Evolutionary conservation across 2,888 invertebrate species (phyloP).

Genomic region (Cetonia aurata): DNA sequence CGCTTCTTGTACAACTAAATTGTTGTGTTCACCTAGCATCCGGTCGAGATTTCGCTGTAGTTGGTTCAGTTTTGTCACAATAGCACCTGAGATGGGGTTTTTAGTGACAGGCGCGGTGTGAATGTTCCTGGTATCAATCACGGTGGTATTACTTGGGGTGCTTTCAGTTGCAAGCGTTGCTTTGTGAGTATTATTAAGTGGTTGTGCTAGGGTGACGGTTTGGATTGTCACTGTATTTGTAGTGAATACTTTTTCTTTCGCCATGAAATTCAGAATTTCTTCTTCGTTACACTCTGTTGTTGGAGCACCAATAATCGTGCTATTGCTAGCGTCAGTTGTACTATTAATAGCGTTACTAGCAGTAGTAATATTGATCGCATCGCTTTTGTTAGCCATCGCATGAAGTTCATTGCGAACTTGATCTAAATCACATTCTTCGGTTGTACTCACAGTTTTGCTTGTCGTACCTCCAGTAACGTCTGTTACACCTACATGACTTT

Average conservation of each 20-base stretch:
- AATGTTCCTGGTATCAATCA: not conserved
- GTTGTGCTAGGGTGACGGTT: too few relatives aligned
- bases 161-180: not conserved
- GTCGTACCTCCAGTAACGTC: not conserved
- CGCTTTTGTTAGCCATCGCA: not conserved
- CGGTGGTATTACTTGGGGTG: not conserved
- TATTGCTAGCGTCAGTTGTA: not conserved
- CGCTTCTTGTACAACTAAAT: not conserved
- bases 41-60: not conserved
- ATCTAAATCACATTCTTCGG: not conserved
- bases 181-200: not conserved
- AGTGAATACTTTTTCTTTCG: not conserved
- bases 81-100: not conserved
- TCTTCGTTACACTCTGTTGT: slow-evolving; percentile 8
- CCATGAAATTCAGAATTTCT: not conserved
- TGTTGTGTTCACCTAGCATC: not conserved
- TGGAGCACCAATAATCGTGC: not conserved
- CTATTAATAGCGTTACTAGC: not conserved
- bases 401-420: too few relatives aligned
- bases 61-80: slow-evolving; percentile 7
- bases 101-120: not conserved
- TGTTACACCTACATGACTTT: too few relatives aligned
- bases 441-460: not conserved
- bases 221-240: too few relatives aligned
- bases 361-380: not conserved